Base-by-base conservation (phyloP, 2,113 vertebrate species). In the Nesogale talazaci region DNA sequence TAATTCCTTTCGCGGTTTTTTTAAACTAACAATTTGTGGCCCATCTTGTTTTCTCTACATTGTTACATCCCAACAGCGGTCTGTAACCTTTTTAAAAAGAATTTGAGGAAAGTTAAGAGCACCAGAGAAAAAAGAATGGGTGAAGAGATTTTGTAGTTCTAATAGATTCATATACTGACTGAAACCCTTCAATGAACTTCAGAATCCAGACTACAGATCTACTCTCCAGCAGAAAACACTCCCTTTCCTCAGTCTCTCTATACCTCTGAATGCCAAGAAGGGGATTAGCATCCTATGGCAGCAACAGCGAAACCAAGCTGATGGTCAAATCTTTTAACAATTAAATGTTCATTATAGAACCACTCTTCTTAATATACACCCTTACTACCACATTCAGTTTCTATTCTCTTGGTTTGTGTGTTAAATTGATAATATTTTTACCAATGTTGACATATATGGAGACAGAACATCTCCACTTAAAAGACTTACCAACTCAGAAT, bases 171-270 rank as follows among this genome's bases (percentile, higher is more conserved):
- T 78, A 27, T 2, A 38, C 31, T 94, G 74, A 76, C 59, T 70
- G 22, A 93, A 93, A n/a, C 83, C 80, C 31, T 93, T 70, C 38
- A 82, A 40, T 40, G 19, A 76, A 82, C 46, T 14, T 42, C 89
- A 82, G 56, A 90, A 75, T 82, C 42, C 15, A 84, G 34, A 86
- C n/a, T 86, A 78, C 72, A 57, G 90, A 92, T 7, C 29, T 95
- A 11, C 36, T 40, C 83, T 74, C 63, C 40, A 85, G 56, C 25
- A 78, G 72, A 94, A 52, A 42, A 38, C 79, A 79, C 81, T 95
- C 56, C 29, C n/a, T 78, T 38, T 82, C 94, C 31, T 75, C 38
- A 76, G n/a, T 29, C 59, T 86, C 72, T 93, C 72, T 82, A 0
- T 69, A 94, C 31, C 75, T 4, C 27, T 76, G 36, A 86, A 88